Evolutionary conservation across 1,140 invertebrate genomes (phyloP), one percentile per base, ranked within the genome.

Genomic region (Eupeodes corollae): DNA sequence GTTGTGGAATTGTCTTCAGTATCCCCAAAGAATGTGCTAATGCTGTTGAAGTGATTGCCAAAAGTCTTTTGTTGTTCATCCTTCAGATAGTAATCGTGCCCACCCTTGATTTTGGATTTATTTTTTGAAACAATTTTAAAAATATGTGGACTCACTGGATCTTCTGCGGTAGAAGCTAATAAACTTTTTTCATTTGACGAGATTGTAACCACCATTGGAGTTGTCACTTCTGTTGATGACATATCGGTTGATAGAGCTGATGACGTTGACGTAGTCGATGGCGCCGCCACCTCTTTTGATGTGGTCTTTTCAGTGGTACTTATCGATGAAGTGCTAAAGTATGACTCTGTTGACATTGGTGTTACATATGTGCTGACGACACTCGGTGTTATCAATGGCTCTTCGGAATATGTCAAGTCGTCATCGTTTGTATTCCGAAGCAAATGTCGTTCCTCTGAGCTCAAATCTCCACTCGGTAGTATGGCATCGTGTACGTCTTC

Each of bases 401-500:
- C 21, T 26, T 51, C 50, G 8, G 42, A 54, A 21, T 59, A 64
- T 21, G 50, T 54, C 2, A 61, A 44, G 0, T 53, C 50, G 10
- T 40, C 31, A 5, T 15, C 46, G 33, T 46, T 18, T 12, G 37
- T 38, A 26, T 52, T 51, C n/a, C 46, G 46, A 35, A 59, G 39
- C 0, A 53, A 49, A 32, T 57, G 55, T 15, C 61, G 53, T 16
- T 58, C 57, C 40, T 56, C 51, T 15, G 52, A 58, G 44, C 37
- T 57, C 0, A 57, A 52, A 35, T 63, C 61, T 2, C 56, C 61
- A 48, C 59, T 61, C 13, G 11, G 11, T n/a, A 61, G 58, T 42
- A 62, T 62, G 10, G 57, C 47, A 50, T 62, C 59, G 15, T 61
- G 58, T 45, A 64, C 39, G 50, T 67, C 63, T 49, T 67, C 63